Percentiles rank a stretch among this genome's conserved stretches.
These are phyloP conservation scores for Clitarchus hookeri DNA, from an alignment of 2,888 invertebrate genomes.

Conservation along the genomic window DNA sequence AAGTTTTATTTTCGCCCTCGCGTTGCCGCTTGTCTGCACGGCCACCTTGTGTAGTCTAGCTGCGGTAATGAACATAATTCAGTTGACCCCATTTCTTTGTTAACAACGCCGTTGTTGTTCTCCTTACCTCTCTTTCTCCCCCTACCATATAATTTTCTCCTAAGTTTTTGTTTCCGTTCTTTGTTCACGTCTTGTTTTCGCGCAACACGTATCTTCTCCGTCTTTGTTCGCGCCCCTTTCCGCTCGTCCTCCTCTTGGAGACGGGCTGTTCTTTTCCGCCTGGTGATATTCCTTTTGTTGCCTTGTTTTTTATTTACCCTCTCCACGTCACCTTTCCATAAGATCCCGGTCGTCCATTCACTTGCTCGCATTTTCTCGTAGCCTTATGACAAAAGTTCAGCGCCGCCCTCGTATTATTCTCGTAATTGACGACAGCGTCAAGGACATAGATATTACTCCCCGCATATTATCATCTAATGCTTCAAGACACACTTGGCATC, in stretches of 20 bases:
- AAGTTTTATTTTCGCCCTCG: neutral
- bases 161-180: slow-evolving; percentile 2
- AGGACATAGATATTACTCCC: neutral
- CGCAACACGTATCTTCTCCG: neutral
- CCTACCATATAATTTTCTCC: neutral
- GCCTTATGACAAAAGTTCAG: neutral
- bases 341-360: neutral
- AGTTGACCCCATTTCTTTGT: slow-evolving; percentile 3
- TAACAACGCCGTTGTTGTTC: neutral
- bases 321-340: neutral
- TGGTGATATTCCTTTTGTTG: neutral
- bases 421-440: neutral
- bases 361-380: neutral
- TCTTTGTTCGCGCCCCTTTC: neutral
- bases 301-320: neutral
- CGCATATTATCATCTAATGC: too few relatives aligned
- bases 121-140: neutral
- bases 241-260: neutral
- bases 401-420: neutral
- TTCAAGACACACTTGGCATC: too few relatives aligned
- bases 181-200: neutral
- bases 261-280: neutral
- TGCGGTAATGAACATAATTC: neutral
- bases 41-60: neutral
- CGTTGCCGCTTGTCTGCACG: neutral